These are phyloP conservation scores for Drosophila pallidifrons DNA, from an alignment of 1,140 invertebrate species.

Conservation along the genomic window DNA sequence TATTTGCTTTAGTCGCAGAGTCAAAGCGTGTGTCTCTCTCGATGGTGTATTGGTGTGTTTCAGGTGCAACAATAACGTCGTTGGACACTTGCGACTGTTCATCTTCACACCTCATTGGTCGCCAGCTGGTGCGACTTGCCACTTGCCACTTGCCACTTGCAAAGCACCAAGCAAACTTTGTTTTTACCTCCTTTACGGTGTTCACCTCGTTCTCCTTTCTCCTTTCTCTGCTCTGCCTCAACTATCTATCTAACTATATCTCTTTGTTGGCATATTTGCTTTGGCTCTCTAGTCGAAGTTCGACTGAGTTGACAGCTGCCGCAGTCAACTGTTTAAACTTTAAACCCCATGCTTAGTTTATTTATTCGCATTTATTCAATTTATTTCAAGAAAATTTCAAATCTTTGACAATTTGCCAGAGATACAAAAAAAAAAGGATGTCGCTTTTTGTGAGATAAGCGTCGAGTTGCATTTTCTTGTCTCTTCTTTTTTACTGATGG, in stretches of 20 bases:
- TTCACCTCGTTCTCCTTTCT: too few relatives aligned
- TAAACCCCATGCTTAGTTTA: slow-evolving; percentile 32
- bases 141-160: slow-evolving; percentile 70
- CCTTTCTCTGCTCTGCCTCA: not conserved
- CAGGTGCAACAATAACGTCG: slow-evolving; percentile 61
- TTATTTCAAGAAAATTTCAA: slow-evolving; percentile 11
- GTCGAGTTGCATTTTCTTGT: not conserved
- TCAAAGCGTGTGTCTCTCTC: slow-evolving; percentile 8
- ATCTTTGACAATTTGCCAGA: slow-evolving; percentile 5
- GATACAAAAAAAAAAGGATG: not conserved
- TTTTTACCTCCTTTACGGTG: slow-evolving; percentile 23
- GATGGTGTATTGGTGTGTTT: slow-evolving; percentile 34
- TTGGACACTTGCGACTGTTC: slow-evolving; percentile 80
- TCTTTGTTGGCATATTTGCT: slow-evolving; percentile 48
- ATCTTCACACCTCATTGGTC: slow-evolving; percentile 80
- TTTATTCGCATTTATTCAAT: slow-evolving; percentile 30
- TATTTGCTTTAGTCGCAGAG: slow-evolving; percentile 67
- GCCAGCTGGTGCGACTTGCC: slow-evolving; percentile 70
- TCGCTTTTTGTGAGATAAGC: not conserved
- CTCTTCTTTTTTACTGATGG: not conserved
- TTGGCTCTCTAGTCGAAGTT: slow-evolving; percentile 30
- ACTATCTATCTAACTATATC: slow-evolving; percentile 35
- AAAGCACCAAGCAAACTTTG: slow-evolving; percentile 40
- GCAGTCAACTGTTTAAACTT: slow-evolving; percentile 31
- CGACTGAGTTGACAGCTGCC: slow-evolving; percentile 24